phyloP scores from a whole-genome alignment of 2,797 vertebrate species.

The Rhinichthys osculus region DNA sequence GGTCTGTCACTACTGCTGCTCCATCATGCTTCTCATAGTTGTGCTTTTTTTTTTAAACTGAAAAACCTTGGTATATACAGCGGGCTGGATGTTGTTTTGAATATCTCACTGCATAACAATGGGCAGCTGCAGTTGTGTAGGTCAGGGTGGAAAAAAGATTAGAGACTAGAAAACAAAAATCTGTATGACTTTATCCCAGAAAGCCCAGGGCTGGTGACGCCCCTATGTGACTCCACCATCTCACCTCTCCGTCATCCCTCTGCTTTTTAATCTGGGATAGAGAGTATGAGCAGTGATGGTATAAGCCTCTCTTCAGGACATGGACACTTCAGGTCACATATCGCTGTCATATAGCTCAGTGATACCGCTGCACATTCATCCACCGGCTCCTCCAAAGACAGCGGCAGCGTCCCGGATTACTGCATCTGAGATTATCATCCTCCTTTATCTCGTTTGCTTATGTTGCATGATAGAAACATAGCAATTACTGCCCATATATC shows the following conservation, averaged over 20 bases:
- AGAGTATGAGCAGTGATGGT: conserved; percentile 46
- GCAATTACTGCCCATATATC: conserved; percentile 69
- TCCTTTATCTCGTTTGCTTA: conserved; percentile 71
- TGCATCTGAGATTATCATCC: conserved; percentile 62
- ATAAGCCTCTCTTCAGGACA: conserved; percentile 49
- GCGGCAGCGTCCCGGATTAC: conserved; percentile 33
- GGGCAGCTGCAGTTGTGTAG: neutral
- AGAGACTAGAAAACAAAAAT: neutral
- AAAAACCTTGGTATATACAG: conserved; percentile 35
- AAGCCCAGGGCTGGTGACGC: conserved; percentile 22
- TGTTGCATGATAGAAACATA: conserved; percentile 68
- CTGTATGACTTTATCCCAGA: conserved; percentile 18
- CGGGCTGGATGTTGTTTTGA: neutral
- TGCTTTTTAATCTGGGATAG: conserved; percentile 56
- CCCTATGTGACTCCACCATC: conserved; percentile 50
- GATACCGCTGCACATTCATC: conserved; percentile 23
- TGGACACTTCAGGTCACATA: conserved; percentile 40
- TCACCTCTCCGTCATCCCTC: conserved; percentile 53
- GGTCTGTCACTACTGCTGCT: conserved; percentile 36
- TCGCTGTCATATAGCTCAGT: conserved; percentile 27
- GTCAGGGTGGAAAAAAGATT: conserved; percentile 23
- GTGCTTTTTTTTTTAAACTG: conserved; percentile 49
- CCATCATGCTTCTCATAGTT: conserved; percentile 27
- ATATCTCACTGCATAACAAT: conserved; percentile 15
- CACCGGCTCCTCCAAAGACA: conserved; percentile 27